phyloP scores from a whole-genome alignment of 2,113 vertebrate species.

The Mirza zaza region DNA sequence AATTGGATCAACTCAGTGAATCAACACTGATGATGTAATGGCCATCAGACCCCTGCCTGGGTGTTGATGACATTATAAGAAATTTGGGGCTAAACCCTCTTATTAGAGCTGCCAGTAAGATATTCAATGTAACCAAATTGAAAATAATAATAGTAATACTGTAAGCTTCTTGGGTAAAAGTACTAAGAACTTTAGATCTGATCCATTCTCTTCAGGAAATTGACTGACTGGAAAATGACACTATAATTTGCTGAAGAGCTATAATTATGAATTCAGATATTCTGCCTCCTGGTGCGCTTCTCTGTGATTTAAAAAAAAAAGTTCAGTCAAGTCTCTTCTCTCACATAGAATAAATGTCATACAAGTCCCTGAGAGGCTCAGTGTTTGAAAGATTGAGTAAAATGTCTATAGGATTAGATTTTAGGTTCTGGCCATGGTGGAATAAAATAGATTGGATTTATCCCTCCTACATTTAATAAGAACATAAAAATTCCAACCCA shows the following conservation, averaged over 20 bases:
- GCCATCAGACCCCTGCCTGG: background rate
- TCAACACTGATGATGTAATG: background rate
- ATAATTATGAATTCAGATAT: background rate
- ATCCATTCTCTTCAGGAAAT: background rate
- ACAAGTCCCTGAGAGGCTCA: background rate
- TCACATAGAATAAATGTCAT: background rate
- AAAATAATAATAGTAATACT: constrained; percentile 3
- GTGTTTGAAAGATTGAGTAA: background rate
- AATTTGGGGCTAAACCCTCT: background rate
- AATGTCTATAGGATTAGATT: background rate
- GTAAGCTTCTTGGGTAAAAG: background rate
- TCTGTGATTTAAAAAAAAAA: background rate
- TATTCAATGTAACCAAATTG: background rate
- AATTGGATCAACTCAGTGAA: background rate
- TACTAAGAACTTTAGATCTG: background rate
- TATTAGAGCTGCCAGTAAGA: background rate
- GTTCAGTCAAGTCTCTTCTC: background rate
- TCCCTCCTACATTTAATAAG: background rate
- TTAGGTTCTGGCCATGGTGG: background rate
- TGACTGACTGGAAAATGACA: background rate
- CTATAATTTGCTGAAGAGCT: background rate
- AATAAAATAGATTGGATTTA: background rate
- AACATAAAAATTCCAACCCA: background rate
- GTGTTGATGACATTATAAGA: background rate
- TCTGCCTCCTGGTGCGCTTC: background rate